Evolutionary conservation across 2,888 invertebrate genomes (phyloP), one percentile per base, ranked within the genome.

Genomic region (Ditula angustiorana): DNA sequence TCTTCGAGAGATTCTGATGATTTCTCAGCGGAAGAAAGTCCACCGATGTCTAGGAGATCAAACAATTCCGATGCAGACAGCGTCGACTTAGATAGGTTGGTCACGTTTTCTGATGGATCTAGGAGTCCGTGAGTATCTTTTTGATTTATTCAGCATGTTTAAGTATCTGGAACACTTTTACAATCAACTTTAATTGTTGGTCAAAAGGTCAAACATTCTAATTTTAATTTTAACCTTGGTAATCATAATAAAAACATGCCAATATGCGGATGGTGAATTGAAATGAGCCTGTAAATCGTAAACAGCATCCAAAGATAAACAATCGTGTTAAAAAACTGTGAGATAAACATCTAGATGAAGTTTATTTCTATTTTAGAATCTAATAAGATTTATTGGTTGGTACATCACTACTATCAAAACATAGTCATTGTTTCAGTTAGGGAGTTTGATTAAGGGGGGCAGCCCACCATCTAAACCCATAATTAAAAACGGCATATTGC

Each of bases 1-100:
- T 89, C 90, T 0, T 85, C 86, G 0, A 81, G 81, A 67, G 92
- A 92, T 74, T 92, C 92, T 10, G 92, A 92, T 70, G 92, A 92
- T 74, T 71, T 87, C 33, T 87, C 90, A 0, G 71, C 68, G 4
- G 88, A 83, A 11, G 87, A 88, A 37, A 74, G 67, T 44, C 67
- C 72, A 4, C 74, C 74, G 21, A 66, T 72, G 10, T 59, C 78
- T 2, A 75, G 77, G 50, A 74, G 71, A 8, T 80, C 83, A 10
- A 78, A 76, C 23, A 79, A 78, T 58, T 83, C 84, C 1, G 86
- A 85, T 58, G 79, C 75, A 8, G 86, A 86, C 4, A 83, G 79
- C 70, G 81, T 80, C 50, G 81, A 80, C 37, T 49, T 81, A 19
- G 78, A 77, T 47, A 76, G 81, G 33, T 71, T 80, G 46, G 76